A percentile compares a stretch with the other conserved stretches of the same genome.
Evolutionary conservation across 2,113 vertebrate species (phyloP).

Genomic region (Theristicus caerulescens): DNA sequence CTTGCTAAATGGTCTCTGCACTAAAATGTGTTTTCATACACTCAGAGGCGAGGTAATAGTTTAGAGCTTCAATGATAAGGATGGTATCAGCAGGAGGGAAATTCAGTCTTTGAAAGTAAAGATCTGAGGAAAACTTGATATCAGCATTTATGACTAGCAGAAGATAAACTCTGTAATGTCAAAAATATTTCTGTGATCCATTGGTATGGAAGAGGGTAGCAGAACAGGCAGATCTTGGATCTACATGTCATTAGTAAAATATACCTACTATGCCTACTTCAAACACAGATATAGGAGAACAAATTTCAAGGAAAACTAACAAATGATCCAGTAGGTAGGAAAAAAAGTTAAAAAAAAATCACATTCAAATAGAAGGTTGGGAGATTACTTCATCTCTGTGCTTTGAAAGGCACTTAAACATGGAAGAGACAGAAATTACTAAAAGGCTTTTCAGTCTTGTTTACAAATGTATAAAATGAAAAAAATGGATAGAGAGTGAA

Average conservation of each 20-base stretch:
- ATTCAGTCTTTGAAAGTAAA: slow-evolving; percentile 6
- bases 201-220: background rate
- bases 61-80: background rate
- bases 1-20: background rate
- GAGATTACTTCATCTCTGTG: background rate
- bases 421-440: background rate
- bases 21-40: background rate
- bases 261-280: background rate
- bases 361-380: background rate
- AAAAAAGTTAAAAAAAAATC: background rate
- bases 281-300: background rate
- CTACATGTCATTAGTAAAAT: background rate
- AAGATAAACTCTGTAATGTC: background rate
- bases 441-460: background rate
- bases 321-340: background rate
- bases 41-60: background rate
- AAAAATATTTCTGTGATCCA: background rate
- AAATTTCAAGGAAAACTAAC: background rate
- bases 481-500: background rate
- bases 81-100: background rate
- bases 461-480: background rate
- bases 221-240: background rate
- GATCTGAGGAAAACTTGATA: background rate
- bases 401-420: background rate
- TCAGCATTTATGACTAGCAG: background rate